phyloP scores from a whole-genome alignment of 2,797 vertebrate genomes.

The Oryzias dopingdopingensis region DNA sequence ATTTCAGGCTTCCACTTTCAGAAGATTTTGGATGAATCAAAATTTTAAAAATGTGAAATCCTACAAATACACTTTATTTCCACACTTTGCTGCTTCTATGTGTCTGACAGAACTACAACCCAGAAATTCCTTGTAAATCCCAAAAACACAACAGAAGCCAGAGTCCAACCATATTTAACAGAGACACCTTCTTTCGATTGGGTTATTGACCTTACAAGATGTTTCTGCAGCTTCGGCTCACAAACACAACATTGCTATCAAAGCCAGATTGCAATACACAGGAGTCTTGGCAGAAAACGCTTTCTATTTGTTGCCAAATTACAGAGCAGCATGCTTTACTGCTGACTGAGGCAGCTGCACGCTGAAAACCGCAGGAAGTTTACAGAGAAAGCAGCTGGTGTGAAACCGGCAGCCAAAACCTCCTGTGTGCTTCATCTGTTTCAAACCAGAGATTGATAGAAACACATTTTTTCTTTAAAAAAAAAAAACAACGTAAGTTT shows the following conservation, averaged over 20 bases:
- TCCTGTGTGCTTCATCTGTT: constrained; percentile 31
- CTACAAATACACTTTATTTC: too few relatives aligned
- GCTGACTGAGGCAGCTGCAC: constrained; percentile 24
- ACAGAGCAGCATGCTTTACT: constrained; percentile 38
- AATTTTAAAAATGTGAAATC: too few relatives aligned
- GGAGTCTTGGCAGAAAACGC: constrained; percentile 27
- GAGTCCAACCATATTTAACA: too few relatives aligned
- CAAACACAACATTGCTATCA: constrained; percentile 6
- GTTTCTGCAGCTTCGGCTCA: neutral
- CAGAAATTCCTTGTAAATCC: too few relatives aligned
- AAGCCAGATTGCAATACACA: constrained; percentile 6
- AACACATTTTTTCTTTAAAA: neutral
- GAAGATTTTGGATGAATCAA: too few relatives aligned
- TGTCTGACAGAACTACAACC: too few relatives aligned
- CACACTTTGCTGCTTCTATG: too few relatives aligned
- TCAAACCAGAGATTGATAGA: constrained; percentile 8
- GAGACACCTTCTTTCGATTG: neutral
- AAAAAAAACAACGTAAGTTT: too few relatives aligned
- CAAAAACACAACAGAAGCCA: too few relatives aligned
- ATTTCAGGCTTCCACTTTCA: too few relatives aligned
- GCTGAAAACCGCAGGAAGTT: constrained; percentile 52
- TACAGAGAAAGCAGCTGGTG: constrained; percentile 52
- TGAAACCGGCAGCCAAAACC: constrained; percentile 35
- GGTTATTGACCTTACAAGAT: neutral
- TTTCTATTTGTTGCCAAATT: constrained; percentile 42